Base-by-base conservation (phyloP, 1,140 invertebrate species). In the Brachionus calyciflorus region DNA sequence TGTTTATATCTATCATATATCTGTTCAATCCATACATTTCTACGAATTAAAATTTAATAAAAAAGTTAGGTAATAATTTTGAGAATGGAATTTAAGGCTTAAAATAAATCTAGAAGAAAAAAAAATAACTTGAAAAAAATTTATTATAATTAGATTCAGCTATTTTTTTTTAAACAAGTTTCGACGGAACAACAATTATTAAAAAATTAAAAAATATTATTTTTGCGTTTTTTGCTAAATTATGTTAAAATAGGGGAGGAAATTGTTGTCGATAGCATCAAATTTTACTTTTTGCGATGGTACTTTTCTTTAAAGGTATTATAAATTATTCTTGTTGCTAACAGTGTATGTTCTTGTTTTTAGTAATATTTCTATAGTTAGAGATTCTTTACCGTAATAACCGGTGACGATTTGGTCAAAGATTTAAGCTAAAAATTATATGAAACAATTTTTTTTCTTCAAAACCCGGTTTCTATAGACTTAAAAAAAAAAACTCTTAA, bases 1-100 rank as follows among this genome's bases (percentile, higher is more conserved):
- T 92, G 87, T 94, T 94, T 81, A 94, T 94, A 88, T 95, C 93
- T 92, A 95, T 95, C 46, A 77, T 80, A 40, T 77, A 57, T 40
- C 40, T 21, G 14, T 48, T 53, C 30, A 75, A 17, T n/a, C 30
- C 41, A 17, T 75, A 53, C 37, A 75, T 55, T 55, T 41, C 51
- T 55, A 41, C 37, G 40, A 53, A 53, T 21, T 17, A 51, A 30
- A 73, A 70, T 37, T 24, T 28, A 37, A 51, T 48, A 55, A 41
- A 37, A 37, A 12, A 40, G 49, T 48, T 48, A 21, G 41, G 40
- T 3, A 51, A 41, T 40, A 40, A 24, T n/a, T n/a, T n/a, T n/a
- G n/a, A n/a, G n/a, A 51, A 75, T 55, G 48, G 21, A 30, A 53
- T 75, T 19, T 28, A 46, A 55, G 21, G 33, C 33, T 75, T 55